phyloP scores from a whole-genome alignment of 2,113 vertebrate genomes.

The Hylia prasina region DNA sequence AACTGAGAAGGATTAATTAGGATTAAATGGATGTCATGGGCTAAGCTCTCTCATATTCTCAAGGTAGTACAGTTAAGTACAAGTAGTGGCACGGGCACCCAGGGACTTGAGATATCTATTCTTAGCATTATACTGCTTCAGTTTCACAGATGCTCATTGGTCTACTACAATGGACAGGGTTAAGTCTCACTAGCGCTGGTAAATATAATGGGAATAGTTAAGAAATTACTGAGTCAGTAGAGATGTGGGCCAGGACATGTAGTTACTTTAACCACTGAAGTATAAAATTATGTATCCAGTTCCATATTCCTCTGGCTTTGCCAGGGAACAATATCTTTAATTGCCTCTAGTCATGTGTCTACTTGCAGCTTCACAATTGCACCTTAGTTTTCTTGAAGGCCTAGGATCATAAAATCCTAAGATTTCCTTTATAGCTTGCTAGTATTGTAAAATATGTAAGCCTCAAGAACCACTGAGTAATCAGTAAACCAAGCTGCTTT shows the following conservation, averaged over 20 bases:
- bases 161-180: not conserved
- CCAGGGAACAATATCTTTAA: not conserved
- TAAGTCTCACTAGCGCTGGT: not conserved
- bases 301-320: not conserved
- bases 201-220: not conserved
- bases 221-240: not conserved
- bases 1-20: not conserved
- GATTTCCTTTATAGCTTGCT: not conserved
- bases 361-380: not conserved
- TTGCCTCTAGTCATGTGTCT: not conserved
- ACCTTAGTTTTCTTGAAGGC: not conserved
- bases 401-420: not conserved
- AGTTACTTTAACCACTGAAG: not conserved
- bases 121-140: not conserved
- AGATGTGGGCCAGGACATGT: not conserved
- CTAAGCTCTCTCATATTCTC: not conserved
- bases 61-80: not conserved
- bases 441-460: not conserved
- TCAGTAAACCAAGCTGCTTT: not conserved
- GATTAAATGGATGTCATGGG: not conserved
- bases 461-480: not conserved
- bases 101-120: not conserved
- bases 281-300: not conserved
- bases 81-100: not conserved
- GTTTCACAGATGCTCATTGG: not conserved